These are phyloP conservation scores for Drosophila fuyamai DNA, from an alignment of 1,140 invertebrate genomes.

Conservation along the genomic window DNA sequence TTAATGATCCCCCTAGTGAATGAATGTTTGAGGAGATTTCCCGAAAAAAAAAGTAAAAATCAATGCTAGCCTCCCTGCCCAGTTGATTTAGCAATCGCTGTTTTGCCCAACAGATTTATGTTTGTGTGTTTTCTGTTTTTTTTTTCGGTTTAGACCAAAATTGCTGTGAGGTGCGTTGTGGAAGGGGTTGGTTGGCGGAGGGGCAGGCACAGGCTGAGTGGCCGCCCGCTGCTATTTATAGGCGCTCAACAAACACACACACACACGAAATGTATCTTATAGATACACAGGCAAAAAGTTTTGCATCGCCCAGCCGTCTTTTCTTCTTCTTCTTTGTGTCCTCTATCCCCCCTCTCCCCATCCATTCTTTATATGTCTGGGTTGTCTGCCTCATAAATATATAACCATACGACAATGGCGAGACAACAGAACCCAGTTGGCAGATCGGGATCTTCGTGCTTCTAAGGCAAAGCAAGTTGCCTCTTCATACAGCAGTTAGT, in stretches of 20 bases:
- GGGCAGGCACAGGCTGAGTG: conserved; percentile 44
- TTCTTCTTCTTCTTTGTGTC: not conserved
- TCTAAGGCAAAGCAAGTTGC: conserved; percentile 65
- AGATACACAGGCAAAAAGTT: conserved; percentile 68
- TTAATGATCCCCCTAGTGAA: conserved; percentile 39
- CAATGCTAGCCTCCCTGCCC: conserved; percentile 16
- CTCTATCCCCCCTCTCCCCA: no score
- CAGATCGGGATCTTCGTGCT: conserved; percentile 30
- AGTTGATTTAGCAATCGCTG: conserved; percentile 64
- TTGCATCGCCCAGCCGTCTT: conserved; percentile 33
- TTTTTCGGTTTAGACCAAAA: conserved; percentile 52
- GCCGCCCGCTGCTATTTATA: conserved; percentile 76
- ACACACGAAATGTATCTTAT: conserved; percentile 75
- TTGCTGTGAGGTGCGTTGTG: conserved; percentile 31
- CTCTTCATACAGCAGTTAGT: conserved; percentile 54
- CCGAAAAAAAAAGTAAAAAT: conserved; percentile 53
- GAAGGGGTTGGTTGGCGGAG: not conserved
- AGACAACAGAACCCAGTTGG: conserved; percentile 59
- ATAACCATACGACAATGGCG: conserved; percentile 59
- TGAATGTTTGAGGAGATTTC: conserved; percentile 48
- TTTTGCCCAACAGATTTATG: conserved; percentile 63
- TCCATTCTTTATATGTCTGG: conserved; percentile 23
- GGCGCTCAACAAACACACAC: conserved; percentile 55
- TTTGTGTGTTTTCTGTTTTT: conserved; percentile 40
- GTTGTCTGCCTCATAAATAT: conserved; percentile 70